Evolutionary conservation across 2,888 invertebrate genomes (phyloP).

Genomic region (Tribolium freemani): DNA sequence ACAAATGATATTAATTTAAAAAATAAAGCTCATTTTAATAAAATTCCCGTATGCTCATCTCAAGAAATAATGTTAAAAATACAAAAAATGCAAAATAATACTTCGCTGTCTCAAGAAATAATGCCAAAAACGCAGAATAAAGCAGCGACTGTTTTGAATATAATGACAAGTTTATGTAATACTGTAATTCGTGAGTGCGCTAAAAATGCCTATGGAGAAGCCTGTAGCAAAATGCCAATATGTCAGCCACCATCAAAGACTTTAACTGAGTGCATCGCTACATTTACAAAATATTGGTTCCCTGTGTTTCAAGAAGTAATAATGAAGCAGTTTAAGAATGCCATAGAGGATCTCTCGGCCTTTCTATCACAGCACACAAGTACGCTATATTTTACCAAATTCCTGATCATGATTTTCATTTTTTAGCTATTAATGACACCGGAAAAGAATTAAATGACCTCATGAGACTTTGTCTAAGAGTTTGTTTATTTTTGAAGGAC

Average conservation of each 20-base stretch:
- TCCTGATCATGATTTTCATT: conserved; percentile 17
- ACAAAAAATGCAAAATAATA: not conserved
- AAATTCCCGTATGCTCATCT: conserved; percentile 62
- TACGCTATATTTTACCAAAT: conserved; percentile 42
- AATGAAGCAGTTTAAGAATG: conserved; percentile 60
- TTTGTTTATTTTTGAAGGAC: conserved; percentile 58
- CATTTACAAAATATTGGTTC: conserved; percentile 74
- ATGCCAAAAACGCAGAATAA: conserved; percentile 45
- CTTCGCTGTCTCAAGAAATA: conserved; percentile 52
- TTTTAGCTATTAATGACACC: conserved; percentile 55
- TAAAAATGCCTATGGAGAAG: conserved; percentile 71
- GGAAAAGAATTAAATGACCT: conserved; percentile 51
- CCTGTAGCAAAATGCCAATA: conserved; percentile 71
- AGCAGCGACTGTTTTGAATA: conserved; percentile 52
- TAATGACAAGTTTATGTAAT: conserved; percentile 56
- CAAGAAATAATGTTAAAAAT: conserved; percentile 55
- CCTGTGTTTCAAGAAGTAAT: conserved; percentile 71
- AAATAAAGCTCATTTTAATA: conserved; percentile 72
- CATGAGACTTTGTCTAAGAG: conserved; percentile 49
- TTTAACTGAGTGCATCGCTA: conserved; percentile 70
- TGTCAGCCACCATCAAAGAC: conserved; percentile 72
- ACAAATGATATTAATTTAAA: conserved; percentile 74
- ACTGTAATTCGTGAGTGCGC: conserved; percentile 71
- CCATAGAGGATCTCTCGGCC: conserved; percentile 55
- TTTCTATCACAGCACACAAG: conserved; percentile 51